phyloP scores from a whole-genome alignment of 2,797 vertebrate genomes.

The Sternarchorhynchus goeldii region DNA sequence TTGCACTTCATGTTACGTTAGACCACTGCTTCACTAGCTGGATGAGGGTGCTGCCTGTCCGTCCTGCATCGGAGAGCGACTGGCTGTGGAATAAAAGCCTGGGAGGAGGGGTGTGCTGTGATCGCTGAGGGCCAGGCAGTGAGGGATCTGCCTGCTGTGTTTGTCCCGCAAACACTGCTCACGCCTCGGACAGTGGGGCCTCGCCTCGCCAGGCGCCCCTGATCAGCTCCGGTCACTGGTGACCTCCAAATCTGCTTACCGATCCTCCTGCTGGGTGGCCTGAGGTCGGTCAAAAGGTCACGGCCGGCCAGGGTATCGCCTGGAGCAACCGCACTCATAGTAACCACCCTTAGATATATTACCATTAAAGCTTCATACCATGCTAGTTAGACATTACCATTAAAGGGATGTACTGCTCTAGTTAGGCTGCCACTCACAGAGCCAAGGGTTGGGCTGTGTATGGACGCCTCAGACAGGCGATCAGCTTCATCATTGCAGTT shows the following conservation, averaged over 20 bases:
- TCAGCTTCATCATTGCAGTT: slow-evolving; percentile 91
- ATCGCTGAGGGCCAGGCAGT: neutral
- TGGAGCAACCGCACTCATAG: slow-evolving; percentile 91
- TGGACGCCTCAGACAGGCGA: slow-evolving; percentile 85
- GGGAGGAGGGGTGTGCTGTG: slow-evolving; percentile 47
- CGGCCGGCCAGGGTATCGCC: slow-evolving; percentile 83
- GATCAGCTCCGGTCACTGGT: slow-evolving; percentile 71
- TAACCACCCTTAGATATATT: slow-evolving; percentile 88
- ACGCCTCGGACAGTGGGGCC: neutral
- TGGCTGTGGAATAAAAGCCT: slow-evolving; percentile 61
- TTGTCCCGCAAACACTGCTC: slow-evolving; percentile 72
- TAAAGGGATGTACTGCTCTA: slow-evolving; percentile 87
- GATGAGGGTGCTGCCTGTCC: neutral
- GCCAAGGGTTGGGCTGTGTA: slow-evolving; percentile 79
- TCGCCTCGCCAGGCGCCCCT: slow-evolving; percentile 62
- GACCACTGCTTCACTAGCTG: too few relatives aligned
- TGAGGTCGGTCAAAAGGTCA: slow-evolving; percentile 92
- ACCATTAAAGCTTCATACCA: slow-evolving; percentile 92
- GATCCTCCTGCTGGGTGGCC: slow-evolving; percentile 90
- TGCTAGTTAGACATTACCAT: slow-evolving; percentile 94
- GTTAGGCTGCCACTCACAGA: slow-evolving; percentile 84
- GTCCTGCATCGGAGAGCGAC: neutral
- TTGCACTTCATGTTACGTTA: too few relatives aligned
- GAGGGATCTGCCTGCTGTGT: slow-evolving; percentile 66
- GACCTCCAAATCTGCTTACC: slow-evolving; percentile 86